Conservation (phyloP, 1,140 invertebrate genomes). For the Ditylenchus dipsaci region DNA sequence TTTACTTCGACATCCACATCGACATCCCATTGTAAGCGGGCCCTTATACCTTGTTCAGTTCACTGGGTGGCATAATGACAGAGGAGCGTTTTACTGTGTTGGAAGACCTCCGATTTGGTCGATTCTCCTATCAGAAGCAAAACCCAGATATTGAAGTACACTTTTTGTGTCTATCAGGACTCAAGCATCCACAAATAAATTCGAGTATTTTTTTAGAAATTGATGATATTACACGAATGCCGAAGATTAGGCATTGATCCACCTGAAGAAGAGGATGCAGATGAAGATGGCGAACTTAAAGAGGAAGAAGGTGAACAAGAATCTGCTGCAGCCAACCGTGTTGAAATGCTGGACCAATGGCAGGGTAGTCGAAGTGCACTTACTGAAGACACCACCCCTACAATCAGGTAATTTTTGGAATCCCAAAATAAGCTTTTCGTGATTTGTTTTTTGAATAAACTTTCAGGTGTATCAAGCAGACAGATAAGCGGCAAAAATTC, state of each 20-base stretch:
- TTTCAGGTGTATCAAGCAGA: too few relatives aligned
- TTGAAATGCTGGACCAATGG: too few relatives aligned
- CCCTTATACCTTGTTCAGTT: constrained; percentile 23
- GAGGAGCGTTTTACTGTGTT: constrained; percentile 25
- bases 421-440: too few relatives aligned
- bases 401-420: too few relatives aligned
- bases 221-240: neutral
- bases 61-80: constrained; percentile 12
- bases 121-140: constrained; percentile 34
- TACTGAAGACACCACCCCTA: too few relatives aligned
- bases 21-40: too few relatives aligned
- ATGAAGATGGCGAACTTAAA: constrained; percentile 3
- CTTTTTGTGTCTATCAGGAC: neutral
- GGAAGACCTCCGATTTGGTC: constrained; percentile 24
- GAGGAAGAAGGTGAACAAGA: neutral
- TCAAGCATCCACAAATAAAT: too few relatives aligned
- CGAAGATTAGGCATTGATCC: neutral
- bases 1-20: too few relatives aligned
- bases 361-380: too few relatives aligned
- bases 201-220: neutral
- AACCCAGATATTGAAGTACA: constrained; percentile 35
- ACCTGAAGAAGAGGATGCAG: neutral
- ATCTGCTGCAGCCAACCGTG: neutral
- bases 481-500: too few relatives aligned
- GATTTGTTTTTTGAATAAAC: too few relatives aligned